Evolutionary conservation across 2,888 invertebrate genomes (phyloP).

Genomic region (Tenthredo livida): DNA sequence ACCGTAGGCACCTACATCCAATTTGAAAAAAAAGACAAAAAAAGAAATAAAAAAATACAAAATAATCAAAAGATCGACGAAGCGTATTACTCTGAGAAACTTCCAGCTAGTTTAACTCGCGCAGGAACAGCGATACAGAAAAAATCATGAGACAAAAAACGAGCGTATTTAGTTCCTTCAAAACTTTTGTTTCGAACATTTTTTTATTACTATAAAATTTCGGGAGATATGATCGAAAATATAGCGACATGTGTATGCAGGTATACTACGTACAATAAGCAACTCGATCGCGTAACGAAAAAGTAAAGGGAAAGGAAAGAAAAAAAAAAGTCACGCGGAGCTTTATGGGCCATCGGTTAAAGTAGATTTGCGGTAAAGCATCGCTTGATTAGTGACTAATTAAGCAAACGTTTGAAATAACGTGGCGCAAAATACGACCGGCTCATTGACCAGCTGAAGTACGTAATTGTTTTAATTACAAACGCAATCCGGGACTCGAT

Average conservation of each 20-base stretch:
- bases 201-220: neutral
- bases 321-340: neutral
- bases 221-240: neutral
- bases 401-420: conserved; percentile 34
- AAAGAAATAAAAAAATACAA: neutral
- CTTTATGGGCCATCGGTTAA: conserved; percentile 27
- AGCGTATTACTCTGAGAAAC: neutral
- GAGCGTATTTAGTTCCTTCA: neutral
- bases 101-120: neutral
- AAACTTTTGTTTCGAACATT: neutral
- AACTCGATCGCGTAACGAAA: neutral
- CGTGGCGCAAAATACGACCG: conserved; percentile 32
- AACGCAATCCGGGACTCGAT: neutral
- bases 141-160: neutral
- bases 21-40: too few relatives aligned
- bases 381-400: conserved; percentile 48
- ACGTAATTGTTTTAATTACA: conserved; percentile 49
- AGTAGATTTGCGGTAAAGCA: conserved; percentile 29
- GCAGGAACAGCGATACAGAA: neutral
- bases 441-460: conserved; percentile 29
- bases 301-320: neutral
- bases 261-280: neutral
- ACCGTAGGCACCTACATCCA: too few relatives aligned
- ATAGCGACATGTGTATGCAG: neutral
- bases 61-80: neutral